Evolutionary conservation across 2,797 vertebrate genomes (phyloP), one percentile per base, ranked within the genome.

Genomic region (Coregonus ussuriensis): DNA sequence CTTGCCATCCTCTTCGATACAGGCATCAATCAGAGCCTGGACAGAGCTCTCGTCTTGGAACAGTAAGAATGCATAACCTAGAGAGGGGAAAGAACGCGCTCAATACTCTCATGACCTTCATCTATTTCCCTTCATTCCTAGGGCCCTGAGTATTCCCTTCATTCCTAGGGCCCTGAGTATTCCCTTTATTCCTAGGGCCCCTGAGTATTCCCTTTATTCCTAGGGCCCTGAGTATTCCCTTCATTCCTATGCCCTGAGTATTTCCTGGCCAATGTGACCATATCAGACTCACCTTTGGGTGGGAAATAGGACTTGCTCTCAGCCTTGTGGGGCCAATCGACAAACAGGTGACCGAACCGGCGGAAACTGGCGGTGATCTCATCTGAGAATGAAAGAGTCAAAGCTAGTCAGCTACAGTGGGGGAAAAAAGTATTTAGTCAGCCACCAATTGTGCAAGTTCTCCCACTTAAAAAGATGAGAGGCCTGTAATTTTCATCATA

Each of bases 11-110:
- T 99, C 98, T 91, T 99, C 97, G 91, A 99, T 99, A 76, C 98
- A 99, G 0, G 98, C 97, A 67, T 99, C 98, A 75, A 99, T 99
- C 89, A 99, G 94, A 77, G 97, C 97, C 93, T 99, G 98, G 63
- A 99, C 98, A 69, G 98, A 99, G 92, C 98, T 98, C 92, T 99
- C 98, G 74, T 99, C 98, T 96, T 99, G 98, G 89, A 99, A 99
- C 53, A 99, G 95, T 87, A 99, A 94, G 94, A 99, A 99, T 29
- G 98, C 98, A 74, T 99, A 99, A 84, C 98, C 98, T 99, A 88
- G 33, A 81, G 56, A 75, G 3, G 75, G 37, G n/a, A 31, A 47
- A 51, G 31, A 65, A 84, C 81, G 25, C 1, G 66, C 2, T 0
- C 0, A 29, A 9, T 1, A 15, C 33, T 63, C n/a, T 29, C 59